phyloP scores from a whole-genome alignment of 2,888 invertebrate species.

The Deroplatys truncata region DNA sequence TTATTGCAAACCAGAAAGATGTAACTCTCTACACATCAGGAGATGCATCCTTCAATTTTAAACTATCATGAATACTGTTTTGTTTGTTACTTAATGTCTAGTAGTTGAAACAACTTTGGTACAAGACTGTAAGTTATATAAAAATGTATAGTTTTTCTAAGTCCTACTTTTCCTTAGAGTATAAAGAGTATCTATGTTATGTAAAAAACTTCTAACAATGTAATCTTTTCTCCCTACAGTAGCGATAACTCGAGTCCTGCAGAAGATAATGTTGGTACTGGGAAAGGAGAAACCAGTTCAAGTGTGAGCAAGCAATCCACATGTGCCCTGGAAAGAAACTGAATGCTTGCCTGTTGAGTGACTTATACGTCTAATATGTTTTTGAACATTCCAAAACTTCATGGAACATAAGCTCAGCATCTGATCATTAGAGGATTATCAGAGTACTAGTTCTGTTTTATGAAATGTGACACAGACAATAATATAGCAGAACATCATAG shows the following conservation, averaged over 20 bases:
- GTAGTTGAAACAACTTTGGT: no score
- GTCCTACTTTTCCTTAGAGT: not conserved
- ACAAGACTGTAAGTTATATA: no score
- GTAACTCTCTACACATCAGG: no score
- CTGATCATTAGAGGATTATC: not conserved
- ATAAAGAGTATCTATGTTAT: not conserved
- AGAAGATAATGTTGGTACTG: constrained; percentile 70
- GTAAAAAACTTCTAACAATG: not conserved
- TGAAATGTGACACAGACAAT: not conserved
- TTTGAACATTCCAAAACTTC: not conserved
- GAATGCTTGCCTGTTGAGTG: not conserved
- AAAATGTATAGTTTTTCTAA: no score
- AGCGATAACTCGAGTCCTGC: constrained; percentile 58
- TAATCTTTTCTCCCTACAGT: constrained; percentile 45
- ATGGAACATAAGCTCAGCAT: not conserved
- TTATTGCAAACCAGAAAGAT: no score
- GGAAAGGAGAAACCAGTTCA: constrained; percentile 67
- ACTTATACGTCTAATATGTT: not conserved
- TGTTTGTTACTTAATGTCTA: no score
- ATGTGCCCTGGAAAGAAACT: not conserved
- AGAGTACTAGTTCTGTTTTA: not conserved
- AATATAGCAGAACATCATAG: not conserved
- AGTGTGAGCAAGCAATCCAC: constrained; percentile 49
- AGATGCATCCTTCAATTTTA: no score
- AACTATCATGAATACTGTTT: no score